These are phyloP conservation scores for Actinia equina DNA, from an alignment of 64 coral and sea anemone species.

Conservation along the genomic window DNA sequence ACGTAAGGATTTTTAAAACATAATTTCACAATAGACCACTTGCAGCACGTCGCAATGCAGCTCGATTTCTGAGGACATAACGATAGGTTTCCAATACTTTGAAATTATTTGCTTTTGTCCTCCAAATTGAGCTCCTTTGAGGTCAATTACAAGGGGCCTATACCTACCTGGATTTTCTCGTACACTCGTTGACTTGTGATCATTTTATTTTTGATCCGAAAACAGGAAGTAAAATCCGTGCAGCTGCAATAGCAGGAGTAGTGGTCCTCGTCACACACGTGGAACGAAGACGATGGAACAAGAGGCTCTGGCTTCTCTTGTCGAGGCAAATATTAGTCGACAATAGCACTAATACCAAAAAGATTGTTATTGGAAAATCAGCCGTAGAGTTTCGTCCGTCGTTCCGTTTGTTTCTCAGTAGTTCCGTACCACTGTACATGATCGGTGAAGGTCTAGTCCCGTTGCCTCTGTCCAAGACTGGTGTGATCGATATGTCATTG, in stretches of 20 bases:
- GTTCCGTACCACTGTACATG: slow-evolving; percentile 59
- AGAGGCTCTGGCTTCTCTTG: slow-evolving; percentile 64
- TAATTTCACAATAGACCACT: too few relatives aligned
- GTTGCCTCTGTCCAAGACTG: slow-evolving; percentile 57
- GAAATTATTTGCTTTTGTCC: too few relatives aligned
- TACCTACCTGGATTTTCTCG: not conserved
- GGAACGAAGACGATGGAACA: slow-evolving; percentile 64
- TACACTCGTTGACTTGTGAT: too few relatives aligned
- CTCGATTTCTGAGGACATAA: too few relatives aligned
- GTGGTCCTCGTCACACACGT: slow-evolving; percentile 74
- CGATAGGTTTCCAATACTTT: too few relatives aligned
- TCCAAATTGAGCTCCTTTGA: too few relatives aligned
- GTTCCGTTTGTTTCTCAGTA: slow-evolving; percentile 83
- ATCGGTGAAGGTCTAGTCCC: slow-evolving; percentile 45
- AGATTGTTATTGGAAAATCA: slow-evolving; percentile 67
- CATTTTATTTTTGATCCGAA: not conserved
- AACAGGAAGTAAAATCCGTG: slow-evolving; percentile 64
- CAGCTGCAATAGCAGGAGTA: slow-evolving; percentile 65
- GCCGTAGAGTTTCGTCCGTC: slow-evolving; percentile 67
- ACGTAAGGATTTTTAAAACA: slow-evolving; percentile 29
- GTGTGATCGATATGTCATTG: slow-evolving; percentile 63
- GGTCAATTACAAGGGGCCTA: too few relatives aligned
- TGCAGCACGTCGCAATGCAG: too few relatives aligned
- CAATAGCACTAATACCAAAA: slow-evolving; percentile 26
- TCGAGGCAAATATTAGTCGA: slow-evolving; percentile 67